Percentiles rank a stretch among this genome's conserved stretches.
Conservation (phyloP, 2,797 vertebrate species). For the Acipenser transmontanus region DNA sequence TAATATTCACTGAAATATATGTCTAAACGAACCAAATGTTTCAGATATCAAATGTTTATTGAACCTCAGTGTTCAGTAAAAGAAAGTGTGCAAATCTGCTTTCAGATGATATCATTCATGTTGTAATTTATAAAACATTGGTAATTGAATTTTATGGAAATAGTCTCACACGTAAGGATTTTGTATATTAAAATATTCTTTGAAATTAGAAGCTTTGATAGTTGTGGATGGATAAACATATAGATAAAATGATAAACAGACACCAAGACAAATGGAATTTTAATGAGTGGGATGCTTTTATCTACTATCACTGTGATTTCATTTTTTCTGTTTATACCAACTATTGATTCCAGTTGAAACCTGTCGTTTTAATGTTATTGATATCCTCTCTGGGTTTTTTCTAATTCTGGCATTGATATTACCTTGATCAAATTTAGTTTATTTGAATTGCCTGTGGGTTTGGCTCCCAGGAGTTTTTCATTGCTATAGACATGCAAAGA, state of each 20-base stretch:
- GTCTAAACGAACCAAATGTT: too few relatives aligned
- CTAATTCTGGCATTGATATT: slow-evolving; percentile 77
- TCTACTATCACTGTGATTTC: slow-evolving; percentile 82
- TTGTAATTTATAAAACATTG: slow-evolving; percentile 48
- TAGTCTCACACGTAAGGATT: slow-evolving; percentile 35
- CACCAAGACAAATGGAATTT: slow-evolving; percentile 90
- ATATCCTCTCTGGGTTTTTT: slow-evolving; percentile 79
- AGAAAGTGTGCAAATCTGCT: slow-evolving; percentile 46
- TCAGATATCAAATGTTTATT: background rate
- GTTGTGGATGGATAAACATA: slow-evolving; percentile 69
- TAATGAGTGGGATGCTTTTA: slow-evolving; percentile 85
- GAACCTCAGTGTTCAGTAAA: slow-evolving; percentile 15
- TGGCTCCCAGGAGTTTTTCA: slow-evolving; percentile 67
- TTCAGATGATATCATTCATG: slow-evolving; percentile 52
- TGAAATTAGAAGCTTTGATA: slow-evolving; percentile 87
- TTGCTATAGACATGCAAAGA: slow-evolving; percentile 71
- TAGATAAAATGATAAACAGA: slow-evolving; percentile 80
- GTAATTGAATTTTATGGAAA: slow-evolving; percentile 62
- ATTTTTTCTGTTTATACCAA: slow-evolving; percentile 81
- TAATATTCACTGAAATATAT: too few relatives aligned
- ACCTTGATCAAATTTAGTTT: slow-evolving; percentile 87
- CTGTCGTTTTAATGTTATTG: slow-evolving; percentile 74
- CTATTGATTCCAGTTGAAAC: slow-evolving; percentile 59
- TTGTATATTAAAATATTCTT: slow-evolving; percentile 65
- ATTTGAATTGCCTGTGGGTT: slow-evolving; percentile 78